Evolutionary conservation across 2,113 vertebrate species (phyloP).

Genomic region (Lagopus muta): DNA sequence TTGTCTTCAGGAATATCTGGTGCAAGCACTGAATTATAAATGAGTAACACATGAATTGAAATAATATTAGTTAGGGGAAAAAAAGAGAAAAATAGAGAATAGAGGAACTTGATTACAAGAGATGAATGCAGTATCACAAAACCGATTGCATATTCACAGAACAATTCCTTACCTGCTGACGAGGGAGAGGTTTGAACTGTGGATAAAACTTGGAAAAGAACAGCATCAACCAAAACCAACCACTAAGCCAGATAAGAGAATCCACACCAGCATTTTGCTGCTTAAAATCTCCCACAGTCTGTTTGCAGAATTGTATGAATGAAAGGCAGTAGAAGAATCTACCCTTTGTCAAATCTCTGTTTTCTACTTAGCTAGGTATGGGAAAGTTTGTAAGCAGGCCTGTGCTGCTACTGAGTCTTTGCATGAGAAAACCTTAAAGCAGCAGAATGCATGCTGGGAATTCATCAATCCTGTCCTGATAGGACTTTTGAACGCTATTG

Average conservation of each 20-base stretch:
- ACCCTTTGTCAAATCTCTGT: too few relatives aligned
- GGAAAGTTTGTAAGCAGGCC: background rate
- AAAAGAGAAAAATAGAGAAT: background rate
- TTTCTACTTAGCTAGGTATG: too few relatives aligned
- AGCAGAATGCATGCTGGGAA: background rate
- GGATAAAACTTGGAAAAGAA: too few relatives aligned
- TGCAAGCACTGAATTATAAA: constrained; percentile 13
- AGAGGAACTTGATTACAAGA: constrained; percentile 28
- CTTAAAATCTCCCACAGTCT: too few relatives aligned
- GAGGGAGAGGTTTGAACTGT: constrained; percentile 27
- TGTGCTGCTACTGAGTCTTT: background rate
- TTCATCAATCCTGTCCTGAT: background rate
- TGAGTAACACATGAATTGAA: constrained; percentile 37
- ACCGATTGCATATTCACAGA: background rate
- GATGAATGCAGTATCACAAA: constrained; percentile 37
- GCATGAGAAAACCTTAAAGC: background rate
- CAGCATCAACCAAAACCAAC: too few relatives aligned
- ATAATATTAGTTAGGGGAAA: background rate
- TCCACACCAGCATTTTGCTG: too few relatives aligned
- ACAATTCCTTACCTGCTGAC: constrained; percentile 45
- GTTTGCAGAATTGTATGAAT: too few relatives aligned
- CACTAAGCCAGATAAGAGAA: too few relatives aligned
- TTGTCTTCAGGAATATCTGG: constrained; percentile 1
- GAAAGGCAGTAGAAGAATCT: too few relatives aligned
- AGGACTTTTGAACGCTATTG: background rate